Conservation (phyloP, 2,113 vertebrate genomes). For the Aspiorhynchus laticeps region DNA sequence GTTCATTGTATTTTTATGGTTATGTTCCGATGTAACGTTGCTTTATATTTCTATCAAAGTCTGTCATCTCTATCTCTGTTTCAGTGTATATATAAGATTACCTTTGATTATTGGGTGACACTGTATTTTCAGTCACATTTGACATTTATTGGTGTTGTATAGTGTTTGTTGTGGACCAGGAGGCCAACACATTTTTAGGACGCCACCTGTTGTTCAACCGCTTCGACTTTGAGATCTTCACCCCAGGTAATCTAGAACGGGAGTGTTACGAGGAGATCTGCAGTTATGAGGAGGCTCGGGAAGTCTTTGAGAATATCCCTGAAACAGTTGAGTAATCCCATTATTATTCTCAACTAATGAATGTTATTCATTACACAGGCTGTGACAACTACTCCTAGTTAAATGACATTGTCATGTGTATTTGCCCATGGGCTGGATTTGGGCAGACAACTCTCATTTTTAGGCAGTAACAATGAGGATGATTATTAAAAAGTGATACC, state of each 20-base stretch:
- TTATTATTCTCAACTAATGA: background rate
- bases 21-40: too few relatives aligned
- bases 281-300: conserved; percentile 93
- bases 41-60: background rate
- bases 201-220: conserved; percentile 89
- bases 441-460: background rate
- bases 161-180: conserved; percentile 87
- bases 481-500: background rate
- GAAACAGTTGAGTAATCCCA: conserved; percentile 79
- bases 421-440: conserved; percentile 31
- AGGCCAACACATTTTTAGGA: conserved; percentile 85
- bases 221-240: conserved; percentile 93
- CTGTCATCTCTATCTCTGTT: background rate
- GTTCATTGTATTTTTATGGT: background rate
- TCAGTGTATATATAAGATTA: background rate
- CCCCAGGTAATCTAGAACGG: conserved; percentile 86
- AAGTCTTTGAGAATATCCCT: conserved; percentile 85
- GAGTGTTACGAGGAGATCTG: conserved; percentile 93
- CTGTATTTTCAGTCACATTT: background rate
- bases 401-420: background rate
- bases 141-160: conserved; percentile 31
- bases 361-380: background rate
- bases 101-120: background rate
- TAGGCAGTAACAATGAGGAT: too few relatives aligned
- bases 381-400: background rate